Evolutionary conservation across 2,888 invertebrate species (phyloP).

Genomic region (Drosophila longiperda): DNA sequence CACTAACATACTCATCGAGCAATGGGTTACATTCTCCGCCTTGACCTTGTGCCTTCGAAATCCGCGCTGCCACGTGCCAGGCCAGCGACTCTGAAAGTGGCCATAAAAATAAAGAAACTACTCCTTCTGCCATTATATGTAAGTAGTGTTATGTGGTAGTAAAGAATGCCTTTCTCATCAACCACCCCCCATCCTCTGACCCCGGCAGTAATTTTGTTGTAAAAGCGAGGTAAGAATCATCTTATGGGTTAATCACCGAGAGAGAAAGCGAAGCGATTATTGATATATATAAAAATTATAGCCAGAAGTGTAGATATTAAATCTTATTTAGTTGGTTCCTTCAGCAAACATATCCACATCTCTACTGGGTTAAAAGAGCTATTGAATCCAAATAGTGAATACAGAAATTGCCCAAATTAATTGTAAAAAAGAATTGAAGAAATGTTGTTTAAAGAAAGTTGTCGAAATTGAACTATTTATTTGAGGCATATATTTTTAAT

Average conservation of each 20-base stretch:
- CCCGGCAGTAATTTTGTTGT: conserved; percentile 29
- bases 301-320: neutral
- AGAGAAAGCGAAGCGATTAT: neutral
- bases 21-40: conserved; percentile 63
- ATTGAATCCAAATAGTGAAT: neutral
- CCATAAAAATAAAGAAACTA: conserved; percentile 46
- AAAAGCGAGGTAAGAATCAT: conserved; percentile 17
- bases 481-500: neutral
- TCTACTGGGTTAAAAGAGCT: neutral
- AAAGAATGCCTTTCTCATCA: conserved; percentile 14
- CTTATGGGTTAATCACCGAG: conserved; percentile 20
- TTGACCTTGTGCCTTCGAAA: conserved; percentile 69
- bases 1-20: conserved; percentile 24
- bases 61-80: conserved; percentile 71
- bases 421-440: too few relatives aligned
- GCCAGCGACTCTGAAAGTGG: conserved; percentile 20
- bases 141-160: conserved; percentile 34
- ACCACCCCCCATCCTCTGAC: neutral
- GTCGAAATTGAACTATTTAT: neutral
- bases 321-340: neutral
- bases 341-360: neutral
- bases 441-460: too few relatives aligned
- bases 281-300: neutral
- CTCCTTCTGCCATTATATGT: conserved; percentile 17
- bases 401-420: neutral